Evolutionary conservation across 2,797 vertebrate species (phyloP), one percentile per base, ranked within the genome.

Genomic region (Agapornis canus): DNA sequence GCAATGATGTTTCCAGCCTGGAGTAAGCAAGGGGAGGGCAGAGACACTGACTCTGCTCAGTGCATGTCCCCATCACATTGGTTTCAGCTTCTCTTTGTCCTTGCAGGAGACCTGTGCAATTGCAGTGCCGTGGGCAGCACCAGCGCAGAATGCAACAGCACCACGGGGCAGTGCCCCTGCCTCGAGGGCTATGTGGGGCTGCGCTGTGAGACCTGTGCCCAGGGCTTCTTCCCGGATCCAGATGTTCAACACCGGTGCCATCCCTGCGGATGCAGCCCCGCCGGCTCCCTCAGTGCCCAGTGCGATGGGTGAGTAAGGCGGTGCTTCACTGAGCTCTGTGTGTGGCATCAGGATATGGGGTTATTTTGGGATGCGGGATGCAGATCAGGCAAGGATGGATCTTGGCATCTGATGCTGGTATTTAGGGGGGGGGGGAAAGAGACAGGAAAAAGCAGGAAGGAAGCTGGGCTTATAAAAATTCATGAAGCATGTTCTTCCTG

Each of bases 21-120:
- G 54, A 20, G 3, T 57, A 4, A 31, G 29, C 54, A 8, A 3
- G 40, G 27, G 57, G 45, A 10, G 20, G 6, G 40, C 8, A 13
- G 43, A 3, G 45, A 11, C 1, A 2, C 47, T 29, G 76, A 4
- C 22, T 43, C 37, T 0, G 1, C 60, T 45, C 1, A 1, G 42
- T 2, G 31, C 1, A 4, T 68, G 40, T 7, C 25, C 39, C n/a
- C n/a, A 17, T 7, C 49, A 20, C n/a, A 4, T 9, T 3, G 1
- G 7, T 51, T 51, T 60, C n/a, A 79, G 15, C 54, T 45, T 92
- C 76, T 63, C 31, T 95, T 75, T 92, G 54, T 70, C 43, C 40
- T 96, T 90, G 56, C 95, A 98, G 98, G 96, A n/a, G 52, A 93
- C 35, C 42, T 71, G 10, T 98, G 98, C 92, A 98, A 98, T 92